These are phyloP conservation scores for Spea hammondii DNA, from an alignment of 2,797 vertebrate genomes.

Conservation along the genomic window DNA sequence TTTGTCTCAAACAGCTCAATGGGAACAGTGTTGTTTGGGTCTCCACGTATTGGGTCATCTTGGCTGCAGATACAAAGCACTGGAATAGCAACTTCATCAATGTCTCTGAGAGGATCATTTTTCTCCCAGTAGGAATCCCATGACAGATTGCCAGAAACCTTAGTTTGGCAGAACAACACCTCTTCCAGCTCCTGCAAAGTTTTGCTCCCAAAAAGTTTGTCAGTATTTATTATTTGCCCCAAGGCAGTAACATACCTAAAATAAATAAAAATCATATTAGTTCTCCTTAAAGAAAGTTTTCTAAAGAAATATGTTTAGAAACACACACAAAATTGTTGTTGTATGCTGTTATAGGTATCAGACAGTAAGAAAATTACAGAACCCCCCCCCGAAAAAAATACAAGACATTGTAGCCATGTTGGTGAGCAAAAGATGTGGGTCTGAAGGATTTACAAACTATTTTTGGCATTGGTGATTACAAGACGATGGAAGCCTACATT, in stretches of 20 bases:
- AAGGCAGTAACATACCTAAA: constrained; percentile 74
- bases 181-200: constrained; percentile 74
- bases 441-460: too few relatives aligned
- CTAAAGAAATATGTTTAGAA: too few relatives aligned
- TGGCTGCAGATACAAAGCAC: constrained; percentile 75
- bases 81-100: constrained; percentile 80
- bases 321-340: too few relatives aligned
- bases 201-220: constrained; percentile 71
- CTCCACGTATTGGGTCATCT: constrained; percentile 76
- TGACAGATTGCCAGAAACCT: constrained; percentile 34
- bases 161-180: constrained; percentile 70
- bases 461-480: too few relatives aligned
- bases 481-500: too few relatives aligned
- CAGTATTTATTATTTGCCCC: constrained; percentile 67
- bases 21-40: constrained; percentile 67
- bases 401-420: too few relatives aligned
- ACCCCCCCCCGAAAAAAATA: too few relatives aligned
- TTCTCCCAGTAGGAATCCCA: constrained; percentile 82
- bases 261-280: background rate
- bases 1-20: constrained; percentile 81
- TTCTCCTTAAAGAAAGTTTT: background rate
- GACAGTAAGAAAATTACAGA: background rate
- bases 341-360: background rate
- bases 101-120: constrained; percentile 76
- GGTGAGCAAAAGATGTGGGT: too few relatives aligned